A percentile compares a stretch with the other conserved stretches of the same genome.
These are phyloP conservation scores for Leptoclinus maculatus DNA, from an alignment of 2,797 vertebrate genomes.

Conservation along the genomic window DNA sequence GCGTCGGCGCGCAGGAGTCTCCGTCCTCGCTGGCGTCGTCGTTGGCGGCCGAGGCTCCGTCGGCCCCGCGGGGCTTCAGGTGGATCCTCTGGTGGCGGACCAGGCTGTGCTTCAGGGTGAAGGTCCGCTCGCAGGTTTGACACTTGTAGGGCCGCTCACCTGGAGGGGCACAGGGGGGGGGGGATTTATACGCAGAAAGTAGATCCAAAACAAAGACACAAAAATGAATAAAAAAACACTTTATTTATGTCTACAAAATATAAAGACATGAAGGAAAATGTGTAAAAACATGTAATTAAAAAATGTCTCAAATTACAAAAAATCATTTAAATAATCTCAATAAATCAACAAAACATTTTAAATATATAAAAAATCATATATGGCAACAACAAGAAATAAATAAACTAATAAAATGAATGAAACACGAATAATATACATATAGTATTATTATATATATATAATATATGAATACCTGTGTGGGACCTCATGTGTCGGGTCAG, in stretches of 20 bases:
- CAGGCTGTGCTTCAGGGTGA: slow-evolving; percentile 98
- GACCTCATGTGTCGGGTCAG: slow-evolving; percentile 97
- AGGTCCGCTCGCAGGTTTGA: slow-evolving; percentile 95
- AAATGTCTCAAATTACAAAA: too few species aligned
- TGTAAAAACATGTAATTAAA: too few species aligned
- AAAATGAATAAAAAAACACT: too few species aligned
- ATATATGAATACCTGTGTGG: slow-evolving; percentile 85
- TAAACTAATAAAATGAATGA: too few species aligned
- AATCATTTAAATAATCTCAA: too few species aligned
- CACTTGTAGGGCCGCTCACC: slow-evolving; percentile 97
- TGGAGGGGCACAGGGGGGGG: slow-evolving; percentile 48
- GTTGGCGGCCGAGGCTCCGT: slow-evolving; percentile 80
- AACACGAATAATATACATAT: too few species aligned
- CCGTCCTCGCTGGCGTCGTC: slow-evolving; percentile 83
- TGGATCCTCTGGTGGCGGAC: slow-evolving; percentile 97
- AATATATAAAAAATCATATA: too few species aligned
- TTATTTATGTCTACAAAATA: too few species aligned
- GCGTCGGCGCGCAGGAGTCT: slow-evolving; percentile 58
- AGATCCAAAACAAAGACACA: not conserved
- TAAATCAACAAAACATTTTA: too few species aligned
- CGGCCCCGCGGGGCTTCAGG: slow-evolving; percentile 84
- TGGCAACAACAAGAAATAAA: too few species aligned
- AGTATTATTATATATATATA: too few species aligned
- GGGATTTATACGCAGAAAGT: not conserved
- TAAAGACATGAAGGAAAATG: too few species aligned